Evolutionary conservation across 2,888 invertebrate species (phyloP), one percentile per base, ranked within the genome.

Genomic region (Halocaridina rubra): DNA sequence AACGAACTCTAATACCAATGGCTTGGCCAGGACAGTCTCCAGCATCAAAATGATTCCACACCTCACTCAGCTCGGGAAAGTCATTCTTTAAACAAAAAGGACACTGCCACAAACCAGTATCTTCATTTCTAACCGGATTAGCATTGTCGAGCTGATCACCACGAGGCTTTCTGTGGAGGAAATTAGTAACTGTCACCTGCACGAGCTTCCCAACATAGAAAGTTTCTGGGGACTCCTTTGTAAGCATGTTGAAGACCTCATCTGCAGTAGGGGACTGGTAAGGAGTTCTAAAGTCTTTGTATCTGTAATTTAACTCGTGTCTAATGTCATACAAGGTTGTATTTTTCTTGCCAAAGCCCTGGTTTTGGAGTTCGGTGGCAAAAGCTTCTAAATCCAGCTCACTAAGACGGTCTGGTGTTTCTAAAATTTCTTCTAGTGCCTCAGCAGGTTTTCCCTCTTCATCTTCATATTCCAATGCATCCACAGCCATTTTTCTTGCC

Each of bases 401-500:
- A 88, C 91, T 92, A 46, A 92, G 89, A 82, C 92, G 90, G 88
- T 92, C 92, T 0, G 93, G 93, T 86, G 91, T 90, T 91, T 98
- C 98, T 0, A 99, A 92, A 90, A 99, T 99, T 91, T 99, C 99
- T 91, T 99, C 99, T 30, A 99, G 92, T 16, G 99, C 99, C 0
- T 97, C 97, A 0, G 98, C 98, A 0, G 98, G 98, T 91, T 98
- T 98, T 0, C 91, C 91, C 30, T 89, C 89, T 74, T 88, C 89
- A 90, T 98, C 98, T 90, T 99, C 98, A 89, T 98, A 98, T 90
- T 99, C 99, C 71, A 99, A 92, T 0, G 99, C 99, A 91, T 99
- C 99, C 0, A 99, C 98, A 0, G 99, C 99, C 99, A 99, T 99
- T 92, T 99, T 99, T 59, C 99, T 93, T 0, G 99, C 99, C 99